Base-by-base conservation (phyloP, 2,888 invertebrate genomes). In the Nasonia oneida region DNA sequence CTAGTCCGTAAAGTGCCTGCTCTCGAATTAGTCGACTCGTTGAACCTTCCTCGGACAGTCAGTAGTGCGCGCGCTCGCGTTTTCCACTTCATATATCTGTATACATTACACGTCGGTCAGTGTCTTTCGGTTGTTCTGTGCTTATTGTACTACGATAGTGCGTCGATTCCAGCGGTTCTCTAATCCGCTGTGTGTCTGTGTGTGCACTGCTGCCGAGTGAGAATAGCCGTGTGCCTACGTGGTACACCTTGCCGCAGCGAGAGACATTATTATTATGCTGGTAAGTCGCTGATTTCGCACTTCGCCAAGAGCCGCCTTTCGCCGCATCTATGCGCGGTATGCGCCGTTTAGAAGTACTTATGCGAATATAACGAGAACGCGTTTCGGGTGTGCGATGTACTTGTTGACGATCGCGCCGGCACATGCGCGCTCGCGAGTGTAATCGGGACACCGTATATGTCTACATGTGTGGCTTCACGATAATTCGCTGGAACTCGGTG, bases 1-100 rank as follows among this genome's bases (percentile, higher is more conserved):
- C 23, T 74, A 85, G 88, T 89, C 87, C 86, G 90, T 88, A 88
- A 89, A 89, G 71, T 89, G 89, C 89, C 89, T 91, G 89, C 89
- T 89, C 90, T 91, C 90, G 91, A 92, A 92, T 92, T 92, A 92
- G 92, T 91, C 92, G 91, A 90, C 91, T 91, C 90, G 91, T 91
- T 91, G 91, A 90, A 64, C 67, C 78, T 71, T 42, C 37, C 67
- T 77, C 84, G 84, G 81, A 73, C 86, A 78, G 85, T 86, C 81
- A 78, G 85, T 76, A 83, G 86, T 57, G 81, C 83, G 80, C 33
- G 47, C n/a, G 50, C 23, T 61, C 57, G 18, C 33, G 37, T 67
- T 67, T 33, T 67, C 67, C 29, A 61, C 37, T 23, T 15, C 57
- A 39, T 50, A 73, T 37, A 37, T 37, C 3, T 5, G 37, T 37